Evolutionary conservation across 2,113 vertebrate species (phyloP).

Genomic region (Zootoca vivipara): DNA sequence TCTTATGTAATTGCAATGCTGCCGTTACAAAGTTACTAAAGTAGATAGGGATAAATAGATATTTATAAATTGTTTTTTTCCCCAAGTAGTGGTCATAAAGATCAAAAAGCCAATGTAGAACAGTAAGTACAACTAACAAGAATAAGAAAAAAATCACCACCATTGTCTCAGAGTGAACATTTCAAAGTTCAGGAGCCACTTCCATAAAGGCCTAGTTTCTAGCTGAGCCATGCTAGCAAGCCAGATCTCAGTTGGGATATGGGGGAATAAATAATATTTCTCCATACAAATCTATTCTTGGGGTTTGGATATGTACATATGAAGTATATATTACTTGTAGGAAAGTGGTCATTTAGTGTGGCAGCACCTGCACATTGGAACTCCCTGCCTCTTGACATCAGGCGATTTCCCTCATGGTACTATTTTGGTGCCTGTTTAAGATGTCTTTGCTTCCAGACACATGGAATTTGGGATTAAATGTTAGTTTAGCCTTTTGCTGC

Average conservation of each 20-base stretch:
- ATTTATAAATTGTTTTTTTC: neutral
- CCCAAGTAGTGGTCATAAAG: neutral
- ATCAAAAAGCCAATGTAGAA: neutral
- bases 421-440: too few relatives aligned
- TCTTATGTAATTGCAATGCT: constrained; percentile 31
- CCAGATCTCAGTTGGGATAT: neutral
- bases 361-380: too few relatives aligned
- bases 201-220: neutral
- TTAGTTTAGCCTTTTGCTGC: too few relatives aligned
- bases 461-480: too few relatives aligned
- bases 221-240: neutral
- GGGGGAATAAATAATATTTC: neutral
- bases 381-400: too few relatives aligned
- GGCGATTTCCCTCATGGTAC: too few relatives aligned
- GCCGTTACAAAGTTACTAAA: neutral
- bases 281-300: neutral
- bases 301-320: too few relatives aligned
- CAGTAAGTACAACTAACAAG: neutral
- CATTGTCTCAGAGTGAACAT: neutral
- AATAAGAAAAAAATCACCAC: neutral
- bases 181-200: neutral
- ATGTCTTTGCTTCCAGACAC: too few relatives aligned
- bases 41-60: neutral
- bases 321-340: too few relatives aligned
- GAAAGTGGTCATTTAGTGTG: too few relatives aligned